Conservation (phyloP, 1,140 invertebrate species). For the Triops longicaudatus region DNA sequence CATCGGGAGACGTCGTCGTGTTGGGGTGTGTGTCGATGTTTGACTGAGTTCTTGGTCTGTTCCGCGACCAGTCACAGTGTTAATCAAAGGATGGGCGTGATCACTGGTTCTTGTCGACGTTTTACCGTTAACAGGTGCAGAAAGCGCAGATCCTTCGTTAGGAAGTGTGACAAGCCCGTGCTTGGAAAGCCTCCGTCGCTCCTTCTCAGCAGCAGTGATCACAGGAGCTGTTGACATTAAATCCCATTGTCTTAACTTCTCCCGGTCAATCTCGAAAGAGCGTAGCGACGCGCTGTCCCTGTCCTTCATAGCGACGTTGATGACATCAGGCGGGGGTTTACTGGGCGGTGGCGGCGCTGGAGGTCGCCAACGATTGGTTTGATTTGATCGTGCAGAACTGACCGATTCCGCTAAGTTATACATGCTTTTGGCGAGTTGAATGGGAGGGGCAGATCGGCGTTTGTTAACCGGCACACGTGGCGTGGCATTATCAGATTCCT, state of each 20-base stretch:
- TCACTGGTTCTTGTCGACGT: background rate
- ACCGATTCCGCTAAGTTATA: slow-evolving; percentile 44
- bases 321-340: slow-evolving; percentile 19
- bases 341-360: slow-evolving; percentile 26
- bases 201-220: slow-evolving; percentile 32
- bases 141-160: slow-evolving; percentile 1
- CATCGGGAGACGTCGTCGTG: background rate
- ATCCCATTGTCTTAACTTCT: slow-evolving; percentile 77
- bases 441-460: slow-evolving; percentile 30
- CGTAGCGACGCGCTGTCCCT: slow-evolving; percentile 44
- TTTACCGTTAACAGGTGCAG: background rate
- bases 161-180: background rate
- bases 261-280: slow-evolving; percentile 65
- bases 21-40: background rate
- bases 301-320: background rate
- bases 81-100: slow-evolving; percentile 6
- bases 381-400: slow-evolving; percentile 35
- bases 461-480: slow-evolving; percentile 35
- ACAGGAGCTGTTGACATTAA: slow-evolving; percentile 64
- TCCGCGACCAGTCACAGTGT: background rate
- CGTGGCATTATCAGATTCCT: slow-evolving; percentile 33
- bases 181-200: slow-evolving; percentile 32
- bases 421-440: slow-evolving; percentile 36
- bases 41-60: background rate
- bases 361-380: slow-evolving; percentile 2